Evolutionary conservation across 1,140 invertebrate species (phyloP).

Genomic region (Gonatopus flavifemur): DNA sequence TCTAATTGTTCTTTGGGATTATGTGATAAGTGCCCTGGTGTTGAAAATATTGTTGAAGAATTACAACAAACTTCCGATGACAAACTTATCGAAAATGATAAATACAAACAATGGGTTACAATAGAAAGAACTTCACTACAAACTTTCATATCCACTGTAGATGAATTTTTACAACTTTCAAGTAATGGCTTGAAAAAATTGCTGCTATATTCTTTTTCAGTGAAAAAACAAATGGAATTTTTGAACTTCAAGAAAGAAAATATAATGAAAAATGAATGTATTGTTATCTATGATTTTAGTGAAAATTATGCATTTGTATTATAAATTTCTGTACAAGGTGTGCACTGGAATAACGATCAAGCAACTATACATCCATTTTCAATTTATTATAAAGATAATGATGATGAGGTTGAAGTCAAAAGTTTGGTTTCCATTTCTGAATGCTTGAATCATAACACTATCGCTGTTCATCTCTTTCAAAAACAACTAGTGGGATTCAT

Average conservation of each 20-base stretch:
- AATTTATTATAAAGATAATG: no score
- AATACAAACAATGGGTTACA: neutral
- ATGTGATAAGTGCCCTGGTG: conserved; percentile 9
- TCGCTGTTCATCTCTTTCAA: no score
- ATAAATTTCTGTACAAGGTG: conserved; percentile 30
- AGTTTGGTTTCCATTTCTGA: no score
- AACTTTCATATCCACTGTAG: neutral
- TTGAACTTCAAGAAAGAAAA: conserved; percentile 13
- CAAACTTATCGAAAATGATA: neutral
- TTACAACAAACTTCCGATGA: neutral
- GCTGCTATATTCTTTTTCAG: conserved; percentile 17
- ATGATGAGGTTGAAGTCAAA: no score
- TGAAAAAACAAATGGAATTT: conserved; percentile 19
- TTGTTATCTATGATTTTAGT: conserved; percentile 38
- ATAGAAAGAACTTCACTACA: conserved; percentile 1
- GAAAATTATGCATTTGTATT: conserved; percentile 37
- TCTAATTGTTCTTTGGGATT: no score
- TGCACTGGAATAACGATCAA: conserved; percentile 31
- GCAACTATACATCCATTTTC: no score
- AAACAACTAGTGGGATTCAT: no score
- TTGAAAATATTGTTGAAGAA: no score
- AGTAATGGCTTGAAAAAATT: neutral
- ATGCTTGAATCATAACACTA: no score
- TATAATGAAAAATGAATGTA: no score
- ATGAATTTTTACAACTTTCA: conserved; percentile 2